Base-by-base conservation (phyloP, 2,888 invertebrate genomes). In the Nebria salina region DNA sequence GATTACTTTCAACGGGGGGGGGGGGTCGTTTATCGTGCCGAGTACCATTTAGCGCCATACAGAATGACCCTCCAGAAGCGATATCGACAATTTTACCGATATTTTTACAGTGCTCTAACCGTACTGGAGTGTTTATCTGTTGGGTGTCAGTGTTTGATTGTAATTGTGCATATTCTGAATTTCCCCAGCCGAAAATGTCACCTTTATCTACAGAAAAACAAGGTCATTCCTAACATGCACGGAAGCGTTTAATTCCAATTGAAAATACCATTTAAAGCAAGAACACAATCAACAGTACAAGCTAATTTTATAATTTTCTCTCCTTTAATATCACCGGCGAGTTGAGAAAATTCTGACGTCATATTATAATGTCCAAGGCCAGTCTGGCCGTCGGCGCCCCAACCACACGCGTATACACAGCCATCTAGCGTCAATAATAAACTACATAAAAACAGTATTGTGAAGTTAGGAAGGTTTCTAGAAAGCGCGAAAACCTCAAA, bases 121-220 rank as follows among this genome's bases (percentile, higher is more conserved):
- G 90, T 65, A 92, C 92, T 0, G 98, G 95, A 84, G 91, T 91
- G 86, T 93, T 93, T 4, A 97, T 90, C 89, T 97, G 97, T 85
- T 94, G 94, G 72, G 89, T 89, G 8, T 90, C 89, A 9, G 87
- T 89, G 82, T 87, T 86, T 85, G 90, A 89, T 41, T 92, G 90
- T 65, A 99, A 90, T 88, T 98, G 98, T 0, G 94, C 93, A 86
- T 98, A 98, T 89, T 99, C 98, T 0, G 95, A 94, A 88, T 98
- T 98, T 7, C 99, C 98, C 98, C 98, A 99, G 0, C 98, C 98
- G 89, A 98, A 98, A 1, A 97, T 91, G 85, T 97, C 95, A 3
- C 98, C 98, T 85, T 93, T 93, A 83, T 97, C 96, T 95, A 86
- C 74, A 86, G 86, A 83, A 83, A 82, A 25, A 70, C 25, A 26